Conservation (phyloP, 2,797 vertebrate species). For the Labroides dimidiatus region DNA sequence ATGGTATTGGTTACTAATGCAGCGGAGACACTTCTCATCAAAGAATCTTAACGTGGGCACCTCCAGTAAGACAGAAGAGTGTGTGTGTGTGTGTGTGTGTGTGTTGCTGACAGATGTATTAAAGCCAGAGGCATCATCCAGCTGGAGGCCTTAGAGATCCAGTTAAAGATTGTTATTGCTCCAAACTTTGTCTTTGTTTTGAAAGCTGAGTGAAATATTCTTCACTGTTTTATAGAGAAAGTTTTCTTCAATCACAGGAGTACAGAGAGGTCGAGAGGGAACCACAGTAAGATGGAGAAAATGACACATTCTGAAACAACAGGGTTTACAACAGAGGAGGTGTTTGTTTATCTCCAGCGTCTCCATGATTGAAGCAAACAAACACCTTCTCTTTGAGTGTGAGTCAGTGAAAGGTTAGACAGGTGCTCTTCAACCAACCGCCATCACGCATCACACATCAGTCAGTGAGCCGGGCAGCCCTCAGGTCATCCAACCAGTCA, state of each 20-base stretch:
- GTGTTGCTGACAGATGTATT: too few species aligned
- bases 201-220: not conserved
- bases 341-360: constrained; percentile 5
- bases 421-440: constrained; percentile 11
- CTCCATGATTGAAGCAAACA: constrained; percentile 5
- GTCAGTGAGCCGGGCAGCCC: constrained; percentile 2
- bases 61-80: too few species aligned
- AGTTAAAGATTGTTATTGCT: not conserved
- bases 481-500: constrained; percentile 23
- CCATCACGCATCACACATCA: constrained; percentile 23
- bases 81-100: too few species aligned
- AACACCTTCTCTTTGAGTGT: constrained; percentile 3
- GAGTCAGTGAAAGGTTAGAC: constrained; percentile 21
- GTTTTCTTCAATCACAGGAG: not conserved
- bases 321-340: not conserved
- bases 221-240: not conserved
- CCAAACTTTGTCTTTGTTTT: not conserved
- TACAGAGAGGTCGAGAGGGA: not conserved
- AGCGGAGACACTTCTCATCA: too few species aligned
- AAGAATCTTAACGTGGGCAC: too few species aligned
- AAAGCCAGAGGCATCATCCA: too few species aligned
- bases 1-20: too few species aligned
- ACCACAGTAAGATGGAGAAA: not conserved
- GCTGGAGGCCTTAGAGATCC: too few species aligned
- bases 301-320: not conserved